Evolutionary conservation across 2,888 invertebrate species (phyloP), one percentile per base, ranked within the genome.

Genomic region (Phymatocera aterrima): DNA sequence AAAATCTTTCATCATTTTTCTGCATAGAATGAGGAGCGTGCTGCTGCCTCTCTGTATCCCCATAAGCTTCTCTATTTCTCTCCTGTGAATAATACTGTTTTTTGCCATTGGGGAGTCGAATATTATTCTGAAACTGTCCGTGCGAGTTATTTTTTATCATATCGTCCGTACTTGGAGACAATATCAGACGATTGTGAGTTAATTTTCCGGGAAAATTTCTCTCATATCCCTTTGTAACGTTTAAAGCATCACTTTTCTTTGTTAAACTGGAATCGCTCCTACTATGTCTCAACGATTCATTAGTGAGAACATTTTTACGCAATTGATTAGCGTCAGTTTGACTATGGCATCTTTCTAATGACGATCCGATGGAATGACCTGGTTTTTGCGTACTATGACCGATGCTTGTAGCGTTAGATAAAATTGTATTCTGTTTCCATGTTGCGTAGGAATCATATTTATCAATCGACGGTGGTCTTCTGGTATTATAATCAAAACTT

Each of bases 371-470:
- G n/a, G 72, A 72, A 60, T 75, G 54, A 12, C 57, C 4, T 37
- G 75, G 57, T 43, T 37, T 60, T 34, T 54, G 57, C 21, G 40
- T n/a, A 2, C 2, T 24, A n/a, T 43, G 43, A 15, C 46, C 48
- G 28, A 18, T 28, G 3, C 37, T 34, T 37, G 64, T n/a, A 12
- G n/a, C 37, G 28, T 15, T 10, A 10, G 75, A 40, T 6, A 40
- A 37, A 15, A 57, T 57, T 40, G 75, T 31, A 0, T 37, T 83
- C 51, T 86, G 84, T 65, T 81, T 88, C 89, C 89, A 89, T 12
- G 85, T 80, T 15, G 88, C 86, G 48, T 88, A 89, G 0, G 87
- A 84, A 72, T 83, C 83, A 79, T 79, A 81, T 18, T 61, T 79
- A 64, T 77, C 80, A 2, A 79, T 79, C 5, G 78, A 37, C 18